Base-by-base conservation (phyloP, 2,888 invertebrate genomes). In the Dryobota labecula region DNA sequence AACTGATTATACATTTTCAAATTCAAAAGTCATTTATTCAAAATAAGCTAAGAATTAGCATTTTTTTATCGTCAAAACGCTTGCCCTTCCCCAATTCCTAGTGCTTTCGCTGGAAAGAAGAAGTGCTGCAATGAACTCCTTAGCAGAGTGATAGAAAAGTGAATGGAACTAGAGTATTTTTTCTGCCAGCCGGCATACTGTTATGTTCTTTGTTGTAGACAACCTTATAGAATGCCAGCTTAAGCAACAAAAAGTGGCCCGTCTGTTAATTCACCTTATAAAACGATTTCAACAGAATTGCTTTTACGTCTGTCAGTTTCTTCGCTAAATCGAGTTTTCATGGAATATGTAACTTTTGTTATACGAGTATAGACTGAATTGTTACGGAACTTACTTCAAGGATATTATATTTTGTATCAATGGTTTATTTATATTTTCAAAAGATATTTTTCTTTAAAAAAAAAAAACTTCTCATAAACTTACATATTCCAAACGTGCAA, bases 351-450 rank as follows among this genome's bases (percentile, higher is more conserved):
- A 60, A 54, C 38, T 11, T 62, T 33, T 18, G 15, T 43, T 57
- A 0, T 38, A n/a, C n/a, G n/a, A n/a, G n/a, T n/a, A 18, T 41
- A 13, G 11, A 47, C 47, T 30, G 13, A 27, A 56, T 53, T 33
- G 30, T 30, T 2, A 38, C 24, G 45, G 51, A 54, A 77, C 27
- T 64, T 33, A 5, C 27, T 67, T 60, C 13, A 30, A 38, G n/a
- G 1, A 7, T 60, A 24, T 13, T 20, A 20, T 18, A 15, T n/a
- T 45, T 13, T 18, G 2, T 27, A 47, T 0, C 0, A 61, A 63
- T 63, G 70, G 53, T 60, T 49, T 7, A 53, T 47, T 70, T 75
- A 76, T 20, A 47, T 58, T 75, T 36, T 11, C 0, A 36, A 33
- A 24, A 33, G 43, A 0, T 0, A 8, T 13, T 33, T 51, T 18